Evolutionary conservation across 1,140 invertebrate genomes (phyloP).

Genomic region (Bombus waltoni): DNA sequence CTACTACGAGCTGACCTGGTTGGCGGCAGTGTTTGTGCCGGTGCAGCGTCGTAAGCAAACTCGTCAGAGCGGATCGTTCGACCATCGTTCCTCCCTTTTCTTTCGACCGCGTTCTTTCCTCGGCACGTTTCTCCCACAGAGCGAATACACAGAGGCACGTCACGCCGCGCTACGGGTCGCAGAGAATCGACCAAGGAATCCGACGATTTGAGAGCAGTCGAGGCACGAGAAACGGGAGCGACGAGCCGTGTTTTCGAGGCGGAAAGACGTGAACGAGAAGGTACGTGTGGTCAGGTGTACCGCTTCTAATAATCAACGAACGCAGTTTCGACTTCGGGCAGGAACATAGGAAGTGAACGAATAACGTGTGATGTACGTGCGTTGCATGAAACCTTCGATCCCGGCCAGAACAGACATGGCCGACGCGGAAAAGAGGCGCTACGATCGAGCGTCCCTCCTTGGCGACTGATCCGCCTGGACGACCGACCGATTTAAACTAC

Average conservation of each 20-base stretch:
- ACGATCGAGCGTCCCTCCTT: not conserved
- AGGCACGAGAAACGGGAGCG: not conserved
- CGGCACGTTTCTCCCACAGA: not conserved
- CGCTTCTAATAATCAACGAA: not conserved
- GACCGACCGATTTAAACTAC: not conserved
- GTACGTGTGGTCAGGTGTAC: conserved; percentile 33
- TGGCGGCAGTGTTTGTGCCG: conserved; percentile 56
- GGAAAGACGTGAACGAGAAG: conserved; percentile 10
- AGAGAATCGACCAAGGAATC: conserved; percentile 4
- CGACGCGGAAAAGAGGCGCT: not conserved
- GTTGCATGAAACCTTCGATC: not conserved
- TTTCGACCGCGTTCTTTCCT: not conserved
- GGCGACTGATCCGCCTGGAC: not conserved
- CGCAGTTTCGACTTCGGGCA: not conserved
- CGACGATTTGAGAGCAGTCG: not conserved
- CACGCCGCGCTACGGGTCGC: not conserved
- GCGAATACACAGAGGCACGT: not conserved
- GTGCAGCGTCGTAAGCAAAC: conserved; percentile 28
- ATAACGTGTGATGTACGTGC: not conserved
- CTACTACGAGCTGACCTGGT: conserved; percentile 4
- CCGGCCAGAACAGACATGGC: not conserved
- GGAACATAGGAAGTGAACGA: not conserved
- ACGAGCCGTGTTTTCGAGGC: not conserved
- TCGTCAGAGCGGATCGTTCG: conserved; percentile 8
- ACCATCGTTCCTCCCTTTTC: not conserved